Evolutionary conservation across 2,888 invertebrate genomes (phyloP).

Genomic region (Synanthedon andrenaeformis): DNA sequence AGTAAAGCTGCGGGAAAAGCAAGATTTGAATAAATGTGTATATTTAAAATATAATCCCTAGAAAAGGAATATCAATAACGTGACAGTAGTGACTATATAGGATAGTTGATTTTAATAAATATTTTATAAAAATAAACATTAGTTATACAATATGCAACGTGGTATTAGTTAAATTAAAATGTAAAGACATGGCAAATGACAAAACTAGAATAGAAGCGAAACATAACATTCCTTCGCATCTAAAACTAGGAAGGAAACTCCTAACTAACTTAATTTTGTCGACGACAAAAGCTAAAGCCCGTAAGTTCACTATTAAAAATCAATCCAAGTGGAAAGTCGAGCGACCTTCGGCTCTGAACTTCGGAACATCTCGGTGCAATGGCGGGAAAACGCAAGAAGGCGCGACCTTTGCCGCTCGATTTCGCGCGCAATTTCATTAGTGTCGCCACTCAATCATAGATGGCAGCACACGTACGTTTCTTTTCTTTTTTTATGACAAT

Average conservation of each 20-base stretch:
- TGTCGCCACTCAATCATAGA: conserved; percentile 52
- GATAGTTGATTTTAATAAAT: no score
- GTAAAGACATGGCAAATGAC: no score
- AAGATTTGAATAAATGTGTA: no score
- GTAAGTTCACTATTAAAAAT: conserved; percentile 63
- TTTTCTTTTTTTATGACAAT: background rate
- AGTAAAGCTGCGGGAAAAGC: no score
- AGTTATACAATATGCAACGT: no score
- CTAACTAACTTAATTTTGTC: conserved; percentile 54
- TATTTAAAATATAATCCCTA: no score
- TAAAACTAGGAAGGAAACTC: conserved; percentile 8
- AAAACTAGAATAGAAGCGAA: conserved; percentile 2
- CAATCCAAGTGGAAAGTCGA: conserved; percentile 57
- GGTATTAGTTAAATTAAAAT: no score
- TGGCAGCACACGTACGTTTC: conserved; percentile 29
- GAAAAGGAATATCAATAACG: no score
- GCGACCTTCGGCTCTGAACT: conserved; percentile 45
- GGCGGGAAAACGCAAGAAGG: conserved; percentile 53
- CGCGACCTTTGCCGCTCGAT: conserved; percentile 66
- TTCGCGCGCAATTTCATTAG: conserved; percentile 69
- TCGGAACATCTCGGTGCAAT: conserved; percentile 55
- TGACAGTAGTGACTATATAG: no score
- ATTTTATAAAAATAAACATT: background rate
- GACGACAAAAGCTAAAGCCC: conserved; percentile 53
- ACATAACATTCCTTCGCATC: conserved; percentile 3